Conservation (phyloP, 2,888 invertebrate genomes). For the Rapana venosa region DNA sequence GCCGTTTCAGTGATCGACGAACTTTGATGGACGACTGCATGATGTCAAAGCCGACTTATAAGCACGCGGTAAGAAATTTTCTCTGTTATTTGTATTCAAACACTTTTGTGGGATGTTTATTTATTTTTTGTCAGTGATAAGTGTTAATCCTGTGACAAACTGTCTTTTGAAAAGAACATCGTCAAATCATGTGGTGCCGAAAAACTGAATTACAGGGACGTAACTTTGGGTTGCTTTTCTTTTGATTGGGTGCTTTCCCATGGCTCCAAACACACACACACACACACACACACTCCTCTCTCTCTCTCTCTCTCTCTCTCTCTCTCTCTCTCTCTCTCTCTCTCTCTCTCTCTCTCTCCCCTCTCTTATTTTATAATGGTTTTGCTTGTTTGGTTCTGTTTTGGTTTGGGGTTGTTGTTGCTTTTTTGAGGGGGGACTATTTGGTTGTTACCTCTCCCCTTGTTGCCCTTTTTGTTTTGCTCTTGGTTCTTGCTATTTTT, state of each 20-base stretch:
- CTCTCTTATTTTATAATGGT: no score
- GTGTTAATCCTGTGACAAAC: no score
- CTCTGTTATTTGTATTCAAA: background rate
- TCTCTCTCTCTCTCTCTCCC: background rate
- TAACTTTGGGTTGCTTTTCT: background rate
- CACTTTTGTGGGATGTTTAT: no score
- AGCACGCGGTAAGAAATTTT: background rate
- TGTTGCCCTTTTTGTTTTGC: no score
- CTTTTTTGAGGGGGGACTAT: no score
- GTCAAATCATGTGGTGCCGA: background rate
- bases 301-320: conserved; percentile 12
- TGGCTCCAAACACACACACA: background rate
- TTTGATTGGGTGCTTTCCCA: background rate
- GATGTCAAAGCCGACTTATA: background rate
- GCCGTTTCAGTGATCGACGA: background rate
- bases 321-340: background rate
- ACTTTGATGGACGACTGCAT: background rate
- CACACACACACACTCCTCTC: no score
- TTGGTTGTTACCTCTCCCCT: no score
- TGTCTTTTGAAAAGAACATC: no score
- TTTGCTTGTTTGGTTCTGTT: no score
- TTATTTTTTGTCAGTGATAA: no score
- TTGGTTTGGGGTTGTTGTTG: no score
- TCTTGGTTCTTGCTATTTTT: no score
- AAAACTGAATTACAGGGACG: background rate